Evolutionary conservation across 2,113 vertebrate genomes (phyloP).

Genomic region (Recurvirostra avosetta): DNA sequence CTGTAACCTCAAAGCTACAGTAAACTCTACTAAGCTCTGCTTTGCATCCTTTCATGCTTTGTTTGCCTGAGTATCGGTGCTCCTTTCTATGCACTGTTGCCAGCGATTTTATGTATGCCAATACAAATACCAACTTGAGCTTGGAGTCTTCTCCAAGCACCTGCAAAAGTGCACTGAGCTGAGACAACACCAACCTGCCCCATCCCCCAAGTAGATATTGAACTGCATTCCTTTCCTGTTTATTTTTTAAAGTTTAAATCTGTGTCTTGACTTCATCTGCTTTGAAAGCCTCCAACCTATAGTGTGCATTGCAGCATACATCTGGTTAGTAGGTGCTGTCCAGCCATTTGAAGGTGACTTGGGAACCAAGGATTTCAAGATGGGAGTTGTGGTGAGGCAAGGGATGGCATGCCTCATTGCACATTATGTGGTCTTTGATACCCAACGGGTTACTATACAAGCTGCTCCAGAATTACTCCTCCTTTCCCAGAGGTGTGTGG

Average conservation of each 20-base stretch:
- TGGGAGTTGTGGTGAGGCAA: background rate
- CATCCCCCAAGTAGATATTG: background rate
- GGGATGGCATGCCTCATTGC: background rate
- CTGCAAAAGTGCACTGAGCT: conserved; percentile 60
- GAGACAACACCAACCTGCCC: conserved; percentile 41
- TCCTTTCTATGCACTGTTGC: conserved; percentile 40
- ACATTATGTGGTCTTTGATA: background rate
- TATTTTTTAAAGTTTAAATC: conserved; percentile 1
- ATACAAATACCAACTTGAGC: conserved; percentile 43
- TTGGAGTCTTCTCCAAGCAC: conserved; percentile 52
- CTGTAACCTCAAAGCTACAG: conserved; percentile 56
- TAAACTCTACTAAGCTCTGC: conserved; percentile 58
- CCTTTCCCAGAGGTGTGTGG: background rate
- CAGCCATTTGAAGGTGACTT: background rate
- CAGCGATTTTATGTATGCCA: conserved; percentile 44
- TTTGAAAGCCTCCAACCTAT: conserved; percentile 16
- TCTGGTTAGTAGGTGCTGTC: conserved; percentile 19
- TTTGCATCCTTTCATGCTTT: conserved; percentile 62
- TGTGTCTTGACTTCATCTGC: background rate
- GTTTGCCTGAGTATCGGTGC: conserved; percentile 56
- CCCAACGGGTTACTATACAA: background rate
- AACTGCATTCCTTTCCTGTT: conserved; percentile 52
- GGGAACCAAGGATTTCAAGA: conserved; percentile 3
- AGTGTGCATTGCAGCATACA: background rate
- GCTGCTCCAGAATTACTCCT: background rate